phyloP scores from a whole-genome alignment of 2,113 vertebrate genomes.

The Dasyurus viverrinus region DNA sequence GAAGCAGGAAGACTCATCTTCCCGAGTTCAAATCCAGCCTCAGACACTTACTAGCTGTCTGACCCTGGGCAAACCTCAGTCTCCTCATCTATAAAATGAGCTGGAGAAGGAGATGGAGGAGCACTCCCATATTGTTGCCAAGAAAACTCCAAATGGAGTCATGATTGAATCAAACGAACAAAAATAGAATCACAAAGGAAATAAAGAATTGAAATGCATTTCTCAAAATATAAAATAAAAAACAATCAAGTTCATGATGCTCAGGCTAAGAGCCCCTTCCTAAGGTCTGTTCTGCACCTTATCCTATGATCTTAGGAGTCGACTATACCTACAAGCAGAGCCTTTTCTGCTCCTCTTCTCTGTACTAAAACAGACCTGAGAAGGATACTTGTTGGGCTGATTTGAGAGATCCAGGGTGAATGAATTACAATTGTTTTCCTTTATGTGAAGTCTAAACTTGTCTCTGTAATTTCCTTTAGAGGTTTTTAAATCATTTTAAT shows the following conservation, averaged over 20 bases:
- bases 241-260: not conserved
- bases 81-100: not conserved
- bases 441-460: not conserved
- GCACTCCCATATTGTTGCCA: not conserved
- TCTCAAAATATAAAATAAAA: not conserved
- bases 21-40: not conserved
- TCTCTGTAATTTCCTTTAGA: not conserved
- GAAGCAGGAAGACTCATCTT: not conserved
- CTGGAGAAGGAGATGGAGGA: not conserved
- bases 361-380: not conserved
- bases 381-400: too few species aligned
- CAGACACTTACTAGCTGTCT: not conserved
- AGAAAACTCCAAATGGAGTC: not conserved
- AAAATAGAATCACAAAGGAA: not conserved
- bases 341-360: not conserved
- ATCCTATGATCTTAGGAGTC: not conserved
- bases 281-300: not conserved
- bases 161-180: not conserved
- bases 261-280: not conserved
- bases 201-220: not conserved
- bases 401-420: too few species aligned
- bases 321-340: not conserved
- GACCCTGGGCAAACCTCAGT: not conserved
- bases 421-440: not conserved
- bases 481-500: not conserved